Base-by-base conservation (phyloP, 2,888 invertebrate species). In the Chymomyza procnemis region DNA sequence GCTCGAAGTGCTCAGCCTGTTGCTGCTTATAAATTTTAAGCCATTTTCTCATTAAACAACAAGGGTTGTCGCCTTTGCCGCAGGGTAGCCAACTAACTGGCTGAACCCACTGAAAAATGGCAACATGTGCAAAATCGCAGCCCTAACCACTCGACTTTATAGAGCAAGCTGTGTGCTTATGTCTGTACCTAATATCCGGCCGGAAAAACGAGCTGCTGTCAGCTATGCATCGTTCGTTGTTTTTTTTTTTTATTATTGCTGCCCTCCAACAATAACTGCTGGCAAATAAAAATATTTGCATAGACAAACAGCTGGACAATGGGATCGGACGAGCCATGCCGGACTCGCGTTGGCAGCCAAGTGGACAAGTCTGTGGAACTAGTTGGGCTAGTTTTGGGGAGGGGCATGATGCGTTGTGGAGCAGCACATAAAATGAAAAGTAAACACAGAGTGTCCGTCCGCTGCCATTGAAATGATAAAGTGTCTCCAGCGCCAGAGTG, bases 261-360 rank as follows among this genome's bases (percentile, higher is more conserved):
- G n/a, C 5, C 8, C 70, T 75, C 73, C 71, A 79, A 69, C 70
- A 74, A 79, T 78, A 79, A 76, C 74, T 65, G 73, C 69, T 66
- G 73, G 74, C 74, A 79, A 81, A 87, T 80, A 85, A 87, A 88
- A 88, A 89, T 88, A 89, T 88, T 88, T 89, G 79, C 88, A 86
- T 88, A 89, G 80, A 84, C 88, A 73, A 73, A 79, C 72, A 72
- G 68, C 67, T 64, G 79, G 77, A 80, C 87, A 84, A 84, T 80
- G 79, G 79, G 87, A 70, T 71, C 73, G 62, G 81, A 71, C 80
- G 67, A 68, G 66, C 68, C 1, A 6, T 2, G 50, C 19, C 50
- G 14, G 50, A 12, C 64, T 64, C 71, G 63, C 61, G 62, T 66
- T 60, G 61, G 62, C 76, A 73, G 75, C 56, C 70, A 85, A 87